Evolutionary conservation across 2,888 invertebrate species (phyloP).

Genomic region (Poecilus cupreus): DNA sequence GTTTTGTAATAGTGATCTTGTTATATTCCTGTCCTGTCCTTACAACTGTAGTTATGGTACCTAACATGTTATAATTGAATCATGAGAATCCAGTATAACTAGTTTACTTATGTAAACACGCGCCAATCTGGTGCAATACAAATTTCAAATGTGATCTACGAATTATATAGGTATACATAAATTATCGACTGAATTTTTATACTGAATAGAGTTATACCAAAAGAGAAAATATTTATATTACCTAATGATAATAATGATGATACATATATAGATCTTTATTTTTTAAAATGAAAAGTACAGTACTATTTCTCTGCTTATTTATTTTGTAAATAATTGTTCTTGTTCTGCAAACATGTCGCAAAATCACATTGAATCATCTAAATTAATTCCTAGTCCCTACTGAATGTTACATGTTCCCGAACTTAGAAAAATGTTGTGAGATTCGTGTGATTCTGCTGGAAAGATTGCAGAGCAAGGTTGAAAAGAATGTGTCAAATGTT

Average conservation of each 20-base stretch:
- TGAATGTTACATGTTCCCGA: too few relatives aligned
- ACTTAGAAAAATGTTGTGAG: background rate
- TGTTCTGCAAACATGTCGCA: background rate
- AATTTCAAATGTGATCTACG: slow-evolving; percentile 54
- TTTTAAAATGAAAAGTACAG: slow-evolving; percentile 40
- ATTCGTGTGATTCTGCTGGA: background rate
- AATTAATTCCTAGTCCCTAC: slow-evolving; percentile 14
- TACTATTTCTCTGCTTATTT: slow-evolving; percentile 43
- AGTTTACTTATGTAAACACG: slow-evolving; percentile 28
- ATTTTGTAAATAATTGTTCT: slow-evolving; percentile 51
- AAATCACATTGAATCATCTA: background rate
- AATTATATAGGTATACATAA: slow-evolving; percentile 62
- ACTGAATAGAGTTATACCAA: slow-evolving; percentile 60
- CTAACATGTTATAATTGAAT: slow-evolving; percentile 29
- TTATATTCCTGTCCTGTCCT: too few relatives aligned
- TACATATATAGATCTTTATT: slow-evolving; percentile 54
- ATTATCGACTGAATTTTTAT: slow-evolving; percentile 64
- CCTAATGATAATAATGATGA: slow-evolving; percentile 48
- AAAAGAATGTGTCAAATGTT: slow-evolving; percentile 46
- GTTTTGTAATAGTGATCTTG: background rate
- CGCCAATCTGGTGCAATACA: slow-evolving; percentile 42
- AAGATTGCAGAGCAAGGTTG: slow-evolving; percentile 9
- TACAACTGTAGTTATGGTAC: background rate
- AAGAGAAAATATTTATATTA: slow-evolving; percentile 54
- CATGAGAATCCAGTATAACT: slow-evolving; percentile 31